Conservation (phyloP, 2,797 vertebrate genomes). For the Sebastes baramenuke region DNA sequence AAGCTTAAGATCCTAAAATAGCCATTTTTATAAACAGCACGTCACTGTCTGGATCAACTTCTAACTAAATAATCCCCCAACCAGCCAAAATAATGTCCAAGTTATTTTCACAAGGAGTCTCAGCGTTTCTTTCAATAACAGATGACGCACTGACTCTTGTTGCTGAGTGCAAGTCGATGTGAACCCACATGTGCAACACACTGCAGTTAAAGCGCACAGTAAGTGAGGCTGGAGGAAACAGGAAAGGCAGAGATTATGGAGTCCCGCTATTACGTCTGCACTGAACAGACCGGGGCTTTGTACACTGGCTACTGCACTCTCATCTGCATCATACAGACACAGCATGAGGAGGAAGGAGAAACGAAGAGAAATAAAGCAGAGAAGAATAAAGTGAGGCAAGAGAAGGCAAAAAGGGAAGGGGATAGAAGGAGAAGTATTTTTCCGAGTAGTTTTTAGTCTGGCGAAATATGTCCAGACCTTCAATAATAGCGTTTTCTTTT, state of each 20-base stretch:
- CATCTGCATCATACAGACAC: slow-evolving; percentile 51
- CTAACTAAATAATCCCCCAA: background rate
- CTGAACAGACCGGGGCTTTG: slow-evolving; percentile 69
- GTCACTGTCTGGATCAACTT: background rate
- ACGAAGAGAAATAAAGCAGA: slow-evolving; percentile 1
- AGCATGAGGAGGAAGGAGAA: slow-evolving; percentile 12
- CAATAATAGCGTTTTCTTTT: slow-evolving; percentile 68
- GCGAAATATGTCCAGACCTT: slow-evolving; percentile 21
- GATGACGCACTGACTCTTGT: slow-evolving; percentile 14
- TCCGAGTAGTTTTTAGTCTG: slow-evolving; percentile 15
- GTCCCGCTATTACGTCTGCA: slow-evolving; percentile 50
- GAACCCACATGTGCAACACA: slow-evolving; percentile 28
- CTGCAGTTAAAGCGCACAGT: slow-evolving; percentile 54
- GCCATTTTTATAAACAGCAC: background rate
- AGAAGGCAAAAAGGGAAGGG: slow-evolving; percentile 22
- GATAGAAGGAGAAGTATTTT: slow-evolving; percentile 64
- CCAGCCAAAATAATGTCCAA: background rate
- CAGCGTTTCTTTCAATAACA: slow-evolving; percentile 7
- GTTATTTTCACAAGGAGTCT: background rate
- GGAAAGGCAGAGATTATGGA: slow-evolving; percentile 71
- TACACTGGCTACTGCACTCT: slow-evolving; percentile 41
- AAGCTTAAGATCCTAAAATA: slow-evolving; percentile 6
- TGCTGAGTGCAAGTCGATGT: background rate
- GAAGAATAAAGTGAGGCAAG: slow-evolving; percentile 26
- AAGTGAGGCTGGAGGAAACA: slow-evolving; percentile 54